These are phyloP conservation scores for Procavia capensis DNA, from an alignment of 2,113 vertebrate genomes.

Conservation along the genomic window DNA sequence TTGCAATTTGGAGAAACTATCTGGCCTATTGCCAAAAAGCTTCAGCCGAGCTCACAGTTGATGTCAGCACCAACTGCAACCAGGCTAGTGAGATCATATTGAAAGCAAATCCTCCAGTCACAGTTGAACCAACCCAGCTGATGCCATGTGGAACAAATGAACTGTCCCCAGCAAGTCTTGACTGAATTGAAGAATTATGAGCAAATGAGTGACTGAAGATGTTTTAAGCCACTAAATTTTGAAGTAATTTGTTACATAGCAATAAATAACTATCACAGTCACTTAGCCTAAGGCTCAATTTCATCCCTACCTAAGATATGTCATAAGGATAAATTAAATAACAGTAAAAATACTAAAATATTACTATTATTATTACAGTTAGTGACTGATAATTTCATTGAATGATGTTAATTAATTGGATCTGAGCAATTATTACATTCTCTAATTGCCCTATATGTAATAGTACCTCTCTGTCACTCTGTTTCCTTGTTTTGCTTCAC, in stretches of 20 bases:
- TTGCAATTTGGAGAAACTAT: neutral
- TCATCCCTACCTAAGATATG: neutral
- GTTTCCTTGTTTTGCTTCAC: neutral
- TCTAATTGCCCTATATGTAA: neutral
- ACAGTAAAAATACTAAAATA: neutral
- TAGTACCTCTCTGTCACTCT: neutral
- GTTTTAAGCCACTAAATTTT: neutral
- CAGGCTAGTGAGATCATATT: neutral
- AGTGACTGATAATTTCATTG: neutral
- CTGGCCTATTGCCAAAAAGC: neutral
- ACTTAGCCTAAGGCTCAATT: neutral
- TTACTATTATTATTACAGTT: neutral
- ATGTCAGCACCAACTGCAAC: neutral
- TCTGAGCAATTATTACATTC: neutral
- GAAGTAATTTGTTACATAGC: neutral
- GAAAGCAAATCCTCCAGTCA: neutral
- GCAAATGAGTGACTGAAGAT: neutral
- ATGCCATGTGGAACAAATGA: neutral
- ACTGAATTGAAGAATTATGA: neutral
- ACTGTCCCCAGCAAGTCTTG: neutral
- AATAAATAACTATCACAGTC: neutral
- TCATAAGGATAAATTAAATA: slow-evolving; percentile 21
- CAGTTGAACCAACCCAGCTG: neutral
- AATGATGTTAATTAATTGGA: neutral
- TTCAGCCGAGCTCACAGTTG: neutral